Evolutionary conservation across 2,888 invertebrate species (phyloP), one percentile per base, ranked within the genome.

Genomic region (Blastobasis adustella): DNA sequence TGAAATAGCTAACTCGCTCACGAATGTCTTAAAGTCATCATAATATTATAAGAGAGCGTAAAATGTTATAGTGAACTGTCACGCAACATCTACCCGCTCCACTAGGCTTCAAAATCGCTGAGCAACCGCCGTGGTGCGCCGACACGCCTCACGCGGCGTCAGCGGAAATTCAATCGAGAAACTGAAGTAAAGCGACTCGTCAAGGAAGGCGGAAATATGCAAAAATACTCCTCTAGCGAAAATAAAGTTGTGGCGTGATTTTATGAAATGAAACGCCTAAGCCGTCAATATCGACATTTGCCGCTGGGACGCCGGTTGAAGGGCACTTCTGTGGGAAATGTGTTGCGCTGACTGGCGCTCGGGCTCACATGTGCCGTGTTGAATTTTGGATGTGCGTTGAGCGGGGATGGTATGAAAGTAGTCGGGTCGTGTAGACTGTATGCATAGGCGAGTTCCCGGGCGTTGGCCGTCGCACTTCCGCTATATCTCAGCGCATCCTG

Each of bases 101-200:
- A 67, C n/a, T n/a, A 66, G 60, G 62, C 64, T 66, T 60, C 65
- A 69, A 69, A 69, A 72, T 60, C 54, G 68, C 70, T 71, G 66
- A 67, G 62, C 59, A 60, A 52, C 61, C 60, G 60, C 55, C 56
- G 55, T 60, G 58, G 53, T 63, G 61, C 57, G 59, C 55, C 58
- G 56, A 62, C 66, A 68, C 66, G 65, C 67, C 63, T 75, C 72
- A 69, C 67, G 65, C 65, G 60, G 59, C 59, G 73, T 77, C 76
- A 75, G 78, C 78, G 62, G 70, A 74, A 76, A 73, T 74, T 78
- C 74, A 72, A 73, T 76, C 61, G 64, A 62, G 66, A 60, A 69
- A 69, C 68, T 69, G 62, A 55, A 69, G 65, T 64, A 64, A 67
- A 71, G 67, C 65, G 69, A 59, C 55, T 58, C 58, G 54, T 56